Evolutionary conservation across 2,888 invertebrate species (phyloP), one percentile per base, ranked within the genome.

Genomic region (Caenorhabditis sinica): DNA sequence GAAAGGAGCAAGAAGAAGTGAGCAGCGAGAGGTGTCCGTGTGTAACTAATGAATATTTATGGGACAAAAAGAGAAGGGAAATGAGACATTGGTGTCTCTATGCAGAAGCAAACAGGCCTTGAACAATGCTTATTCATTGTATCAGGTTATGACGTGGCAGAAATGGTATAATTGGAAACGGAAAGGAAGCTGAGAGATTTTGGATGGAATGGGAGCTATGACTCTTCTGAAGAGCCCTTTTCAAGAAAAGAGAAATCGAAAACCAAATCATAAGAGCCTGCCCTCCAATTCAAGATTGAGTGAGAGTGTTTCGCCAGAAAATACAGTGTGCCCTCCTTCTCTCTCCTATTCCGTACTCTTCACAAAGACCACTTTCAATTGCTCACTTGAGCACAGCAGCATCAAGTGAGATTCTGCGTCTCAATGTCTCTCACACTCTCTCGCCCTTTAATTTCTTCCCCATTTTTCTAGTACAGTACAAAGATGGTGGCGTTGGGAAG

Each of bases 31-130:
- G 63, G 56, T 71, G 79, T 58, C 61, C 65, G 53, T 51, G 77
- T 79, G 77, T 71, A 79, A 79, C 77, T 79, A 71, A 79, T 79
- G 77, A 79, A 79, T 79, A 79, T 77, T 77, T 77, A 77, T 77
- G 61, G 45, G 68, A 66, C 66, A 58, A 68, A 28, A 68, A 68
- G 56, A 68, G 58, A 53, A 51, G 53, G 51, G 61, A 30, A 61
- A 40, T 53, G 65, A 51, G 25, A 17, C 49, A 49, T 49, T n/a
- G 73, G 40, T 33, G 63, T 40, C 53, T 49, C 49, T 49, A 49
- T 49, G 49, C 49, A 49, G 49, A 49, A 25, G 43, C 56, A 71
- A 58, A 71, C 75, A 75, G 20, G 30, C 45, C 53, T 17, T 28
- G 28, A 36, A 65, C 51, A 74, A 74, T 74, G n/a, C 30, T 25